Percentiles rank a stretch among this genome's conserved stretches.
These are phyloP conservation scores for Saimiri boliviensis DNA, from an alignment of 2,113 vertebrate genomes.

Conservation along the genomic window DNA sequence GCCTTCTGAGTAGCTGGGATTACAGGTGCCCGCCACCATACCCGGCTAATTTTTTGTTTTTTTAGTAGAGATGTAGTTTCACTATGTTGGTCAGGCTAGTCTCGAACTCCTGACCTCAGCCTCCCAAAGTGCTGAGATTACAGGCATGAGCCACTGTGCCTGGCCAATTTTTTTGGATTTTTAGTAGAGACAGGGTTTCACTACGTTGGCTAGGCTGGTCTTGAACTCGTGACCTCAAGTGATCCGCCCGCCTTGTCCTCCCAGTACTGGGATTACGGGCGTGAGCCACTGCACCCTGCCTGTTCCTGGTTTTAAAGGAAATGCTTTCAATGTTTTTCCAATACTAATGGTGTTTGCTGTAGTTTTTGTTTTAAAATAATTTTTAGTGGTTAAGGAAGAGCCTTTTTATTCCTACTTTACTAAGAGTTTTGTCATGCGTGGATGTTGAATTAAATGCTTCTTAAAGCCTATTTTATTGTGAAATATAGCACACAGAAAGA, in stretches of 20 bases:
- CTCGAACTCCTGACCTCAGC: too few relatives aligned
- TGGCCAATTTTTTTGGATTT: too few relatives aligned
- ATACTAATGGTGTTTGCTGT: background rate
- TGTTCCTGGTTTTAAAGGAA: background rate
- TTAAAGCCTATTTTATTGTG: background rate
- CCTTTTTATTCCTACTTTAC: background rate
- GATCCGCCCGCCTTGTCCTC: background rate
- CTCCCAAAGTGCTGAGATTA: too few relatives aligned
- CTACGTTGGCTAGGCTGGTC: background rate
- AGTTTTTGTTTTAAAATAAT: background rate
- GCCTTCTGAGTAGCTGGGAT: too few relatives aligned
- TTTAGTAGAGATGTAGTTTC: too few relatives aligned
- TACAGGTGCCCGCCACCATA: too few relatives aligned
- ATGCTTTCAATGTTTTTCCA: background rate
- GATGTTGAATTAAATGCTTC: slow-evolving; percentile 9
- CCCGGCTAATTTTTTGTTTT: too few relatives aligned
- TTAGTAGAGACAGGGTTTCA: too few relatives aligned
- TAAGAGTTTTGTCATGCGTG: background rate
- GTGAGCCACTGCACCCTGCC: background rate
- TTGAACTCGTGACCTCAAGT: background rate
- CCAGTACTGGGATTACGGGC: background rate
- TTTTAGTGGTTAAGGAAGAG: slow-evolving; percentile 5
- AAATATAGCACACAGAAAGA: background rate
- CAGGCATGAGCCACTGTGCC: too few relatives aligned
- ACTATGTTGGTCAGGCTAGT: too few relatives aligned